These are phyloP conservation scores for Cremastobaeus sp. DNA, from an alignment of 2,888 invertebrate species.

Conservation along the genomic window DNA sequence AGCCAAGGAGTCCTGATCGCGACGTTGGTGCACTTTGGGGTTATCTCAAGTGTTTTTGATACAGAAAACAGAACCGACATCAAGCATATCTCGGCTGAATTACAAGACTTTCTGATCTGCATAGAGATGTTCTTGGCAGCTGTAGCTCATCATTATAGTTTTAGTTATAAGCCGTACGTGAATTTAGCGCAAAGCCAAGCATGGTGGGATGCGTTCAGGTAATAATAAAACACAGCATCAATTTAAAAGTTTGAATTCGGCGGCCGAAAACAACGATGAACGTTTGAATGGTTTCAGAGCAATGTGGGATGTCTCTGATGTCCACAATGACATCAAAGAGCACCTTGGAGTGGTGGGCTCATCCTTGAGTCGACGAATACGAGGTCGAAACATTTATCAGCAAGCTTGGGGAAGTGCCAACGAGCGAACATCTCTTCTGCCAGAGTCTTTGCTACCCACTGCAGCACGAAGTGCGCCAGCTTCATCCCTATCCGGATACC, in stretches of 20 bases:
- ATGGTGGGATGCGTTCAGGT: slow-evolving; percentile 78
- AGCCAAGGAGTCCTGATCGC: slow-evolving; percentile 96
- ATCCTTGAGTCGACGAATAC: slow-evolving; percentile 86
- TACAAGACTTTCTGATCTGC: slow-evolving; percentile 96
- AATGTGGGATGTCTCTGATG: slow-evolving; percentile 98
- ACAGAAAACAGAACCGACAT: slow-evolving; percentile 83
- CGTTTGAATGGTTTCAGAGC: slow-evolving; percentile 78
- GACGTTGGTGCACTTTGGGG: slow-evolving; percentile 88
- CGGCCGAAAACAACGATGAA: too few species aligned
- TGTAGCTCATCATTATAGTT: slow-evolving; percentile 96
- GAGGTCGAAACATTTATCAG: slow-evolving; percentile 88
- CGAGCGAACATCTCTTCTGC: slow-evolving; percentile 74
- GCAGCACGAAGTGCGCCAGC: slow-evolving; percentile 64
- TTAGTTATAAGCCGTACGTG: slow-evolving; percentile 93
- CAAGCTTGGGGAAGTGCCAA: slow-evolving; percentile 82
- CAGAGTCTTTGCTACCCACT: slow-evolving; percentile 63
- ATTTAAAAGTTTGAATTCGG: too few species aligned
- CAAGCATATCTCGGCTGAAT: slow-evolving; percentile 87
- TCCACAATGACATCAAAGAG: slow-evolving; percentile 93
- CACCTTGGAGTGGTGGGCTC: slow-evolving; percentile 95
- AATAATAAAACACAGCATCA: too few species aligned
- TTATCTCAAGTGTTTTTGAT: slow-evolving; percentile 88
- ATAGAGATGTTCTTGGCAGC: slow-evolving; percentile 99
- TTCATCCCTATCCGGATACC: slow-evolving; percentile 63
- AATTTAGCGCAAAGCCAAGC: slow-evolving; percentile 77